Evolutionary conservation across 23 tunicate genomes (phyloP).

Genomic region (Halocynthia roretzi): DNA sequence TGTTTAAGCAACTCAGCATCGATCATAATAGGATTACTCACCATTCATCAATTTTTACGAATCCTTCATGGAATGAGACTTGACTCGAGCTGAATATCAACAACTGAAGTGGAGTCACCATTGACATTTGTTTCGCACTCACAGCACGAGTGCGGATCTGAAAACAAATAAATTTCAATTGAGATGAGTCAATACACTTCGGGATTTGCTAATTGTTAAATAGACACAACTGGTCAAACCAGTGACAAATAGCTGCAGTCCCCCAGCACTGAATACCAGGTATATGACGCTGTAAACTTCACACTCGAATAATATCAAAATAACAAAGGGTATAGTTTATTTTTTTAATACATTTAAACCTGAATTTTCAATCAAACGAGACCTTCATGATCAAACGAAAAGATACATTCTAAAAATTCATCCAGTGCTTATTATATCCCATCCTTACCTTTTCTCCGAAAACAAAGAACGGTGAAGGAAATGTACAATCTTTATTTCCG

Average conservation of each 20-base stretch:
- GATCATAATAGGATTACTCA: constrained; percentile 5
- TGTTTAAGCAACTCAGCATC: too few relatives aligned
- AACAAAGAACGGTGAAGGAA: constrained; percentile 82
- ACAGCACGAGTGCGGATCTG: constrained; percentile 88
- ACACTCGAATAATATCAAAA: neutral
- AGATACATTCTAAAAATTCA: too few relatives aligned
- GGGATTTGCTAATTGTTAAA: neutral
- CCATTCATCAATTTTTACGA: constrained; percentile 90
- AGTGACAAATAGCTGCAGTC: neutral
- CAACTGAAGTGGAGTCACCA: constrained; percentile 81
- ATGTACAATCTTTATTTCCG: constrained; percentile 85
- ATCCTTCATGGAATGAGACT: constrained; percentile 49
- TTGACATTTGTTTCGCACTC: constrained; percentile 86
- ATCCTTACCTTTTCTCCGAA: constrained; percentile 86
- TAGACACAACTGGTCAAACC: neutral
- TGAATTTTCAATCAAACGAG: too few relatives aligned
- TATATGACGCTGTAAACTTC: neutral
- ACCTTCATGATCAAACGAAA: too few relatives aligned
- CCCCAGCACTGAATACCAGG: too few relatives aligned
- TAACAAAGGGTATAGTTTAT: neutral
- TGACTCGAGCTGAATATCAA: constrained; percentile 61
- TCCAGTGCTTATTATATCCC: neutral
- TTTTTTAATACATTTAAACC: neutral
- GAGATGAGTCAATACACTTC: neutral
- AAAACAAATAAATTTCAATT: neutral